Percentiles rank a stretch among this genome's conserved stretches.
phyloP scores from a whole-genome alignment of 1,140 invertebrate species.

The Atopsyche davidsoni region DNA sequence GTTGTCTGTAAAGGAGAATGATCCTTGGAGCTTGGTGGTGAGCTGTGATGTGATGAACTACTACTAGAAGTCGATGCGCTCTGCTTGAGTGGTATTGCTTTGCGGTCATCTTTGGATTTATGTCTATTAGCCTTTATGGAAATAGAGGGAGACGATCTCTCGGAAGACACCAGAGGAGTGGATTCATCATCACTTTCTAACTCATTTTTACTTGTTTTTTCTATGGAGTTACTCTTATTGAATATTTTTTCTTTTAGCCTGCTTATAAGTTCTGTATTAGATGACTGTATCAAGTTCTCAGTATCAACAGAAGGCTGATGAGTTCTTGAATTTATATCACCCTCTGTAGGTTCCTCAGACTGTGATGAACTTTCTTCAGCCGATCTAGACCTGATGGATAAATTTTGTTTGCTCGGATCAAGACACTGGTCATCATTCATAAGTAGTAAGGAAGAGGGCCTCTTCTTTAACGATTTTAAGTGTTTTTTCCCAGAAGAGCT shows the following conservation, averaged over 20 bases:
- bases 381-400: slow-evolving; percentile 22
- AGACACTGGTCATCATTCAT: slow-evolving; percentile 16
- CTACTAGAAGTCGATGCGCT: slow-evolving; percentile 13
- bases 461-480: slow-evolving; percentile 13
- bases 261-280: slow-evolving; percentile 35
- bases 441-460: slow-evolving; percentile 37
- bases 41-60: slow-evolving; percentile 17
- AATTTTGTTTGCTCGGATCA: slow-evolving; percentile 8
- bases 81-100: neutral
- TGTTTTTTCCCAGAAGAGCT: slow-evolving; percentile 9
- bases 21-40: slow-evolving; percentile 13
- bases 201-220: slow-evolving; percentile 34
- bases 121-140: slow-evolving; percentile 21
- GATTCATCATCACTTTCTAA: slow-evolving; percentile 55
- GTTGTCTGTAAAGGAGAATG: slow-evolving; percentile 15
- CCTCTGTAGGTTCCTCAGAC: slow-evolving; percentile 19
- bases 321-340: neutral
- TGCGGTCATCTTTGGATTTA: slow-evolving; percentile 13
- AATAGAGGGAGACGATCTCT: slow-evolving; percentile 23
- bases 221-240: slow-evolving; percentile 35
- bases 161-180: slow-evolving; percentile 52
- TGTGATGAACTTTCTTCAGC: slow-evolving; percentile 17
- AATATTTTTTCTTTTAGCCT: slow-evolving; percentile 40
- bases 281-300: slow-evolving; percentile 2
- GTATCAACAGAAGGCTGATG: neutral